Base-by-base conservation (phyloP, 2,797 vertebrate species). In the Oreochromis grahami region DNA sequence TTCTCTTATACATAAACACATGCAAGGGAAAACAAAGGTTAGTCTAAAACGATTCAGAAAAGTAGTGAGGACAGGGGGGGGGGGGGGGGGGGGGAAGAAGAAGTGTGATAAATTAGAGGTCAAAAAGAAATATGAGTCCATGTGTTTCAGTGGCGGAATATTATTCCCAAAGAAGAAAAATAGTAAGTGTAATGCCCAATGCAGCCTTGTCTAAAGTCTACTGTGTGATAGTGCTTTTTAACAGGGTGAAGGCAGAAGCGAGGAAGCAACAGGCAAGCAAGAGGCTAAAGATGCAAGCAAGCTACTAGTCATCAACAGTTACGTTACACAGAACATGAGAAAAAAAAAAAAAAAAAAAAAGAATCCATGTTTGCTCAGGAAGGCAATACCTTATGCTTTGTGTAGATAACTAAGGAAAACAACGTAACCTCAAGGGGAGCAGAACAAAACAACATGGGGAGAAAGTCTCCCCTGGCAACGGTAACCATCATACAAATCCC, bases 1-100 rank as follows among this genome's bases (percentile, higher is more conserved):
- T 91, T 90, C 84, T 90, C 78, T 87, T 84, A 87, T 78, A 91
- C 88, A 90, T 89, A 84, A 90, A 95, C 81, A 89, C 94, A 94
- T 96, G 95, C 95, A 92, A 87, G 80, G 86, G 55, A 43, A 89
- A 93, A 81, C 11, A 43, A 86, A 85, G 38, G 68, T 48, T 14
- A 53, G 17, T 85, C 77, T 51, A 45, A 82, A 92, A 79, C 43
- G 2, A 83, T 77, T 88, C 68, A 88, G 83, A 80, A 78, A 86
- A 77, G 77, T 78, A 11, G 36, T 7, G 8, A 6, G 10, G 36
- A 58, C 4, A 9, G 2, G 36, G 63, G 34, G 34, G 24, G 3
- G 24, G 3, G 3, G 3, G 3, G n/a, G 34, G 24, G 3, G 24
- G 3, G 3, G 3, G 3, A 3, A 0, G 0, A 72, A 60, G 3